Base-by-base conservation (phyloP, 1,140 invertebrate genomes). In the Drosophila punjabiensis region DNA sequence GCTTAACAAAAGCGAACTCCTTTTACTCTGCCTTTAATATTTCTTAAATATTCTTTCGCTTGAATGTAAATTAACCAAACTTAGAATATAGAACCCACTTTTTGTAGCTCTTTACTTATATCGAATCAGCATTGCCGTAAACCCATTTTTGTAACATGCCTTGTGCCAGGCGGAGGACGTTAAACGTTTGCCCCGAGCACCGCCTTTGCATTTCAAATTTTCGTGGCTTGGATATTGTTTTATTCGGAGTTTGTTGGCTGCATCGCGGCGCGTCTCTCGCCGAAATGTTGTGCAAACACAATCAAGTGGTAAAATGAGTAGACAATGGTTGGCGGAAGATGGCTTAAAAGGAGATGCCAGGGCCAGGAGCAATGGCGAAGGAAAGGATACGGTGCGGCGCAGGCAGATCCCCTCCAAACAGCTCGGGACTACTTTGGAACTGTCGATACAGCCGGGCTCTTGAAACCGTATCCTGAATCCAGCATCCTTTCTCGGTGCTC, bases 241-340 rank as follows among this genome's bases (percentile, higher is more conserved):
- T 56, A 41, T 55, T 63, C 45, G 20, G 30, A 37, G 50, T 20
- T 47, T 45, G 41, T 32, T 64, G 37, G 55, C 41, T 64, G 45
- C 39, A 45, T 48, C 55, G 67, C 58, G 73, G 47, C 52, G 58
- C 53, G 55, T 28, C 55, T 58, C 14, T 63, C 24, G 52, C 71
- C 63, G 60, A 73, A 70, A 70, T 85, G 64, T 81, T 79, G 70
- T 60, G 75, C 75, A 90, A 85, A 88, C 79, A 90, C 70, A 81
- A 88, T 81, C 59, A 84, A 89, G 78, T 84, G 82, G 79, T 75
- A 79, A 90, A 90, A 82, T 88, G 79, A 82, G 86, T 79, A 79
- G 84, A 88, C 84, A 87, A 88, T 81, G 65, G 67, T 28, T 67
- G 68, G 37, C 37, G 14, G 9, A 35, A 35, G 39, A 41, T 30